Conservation (phyloP, 2,888 invertebrate species). For the Pachymerium ferrugineum region DNA sequence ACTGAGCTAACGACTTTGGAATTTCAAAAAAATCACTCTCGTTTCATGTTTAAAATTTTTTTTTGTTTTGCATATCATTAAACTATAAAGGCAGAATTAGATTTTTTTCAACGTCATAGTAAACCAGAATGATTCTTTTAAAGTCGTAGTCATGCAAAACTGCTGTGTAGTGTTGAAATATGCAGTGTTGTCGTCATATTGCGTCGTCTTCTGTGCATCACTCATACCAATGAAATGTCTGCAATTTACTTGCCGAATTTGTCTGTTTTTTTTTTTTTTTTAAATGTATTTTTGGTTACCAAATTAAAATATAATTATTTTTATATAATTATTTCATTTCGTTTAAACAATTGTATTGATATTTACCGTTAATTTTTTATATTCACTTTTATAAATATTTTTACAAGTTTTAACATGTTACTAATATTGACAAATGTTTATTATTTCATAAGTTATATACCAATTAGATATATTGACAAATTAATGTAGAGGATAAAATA, state of each 20-base stretch:
- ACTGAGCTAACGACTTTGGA: constrained; percentile 6
- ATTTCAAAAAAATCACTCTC: not conserved
- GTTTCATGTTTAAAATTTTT: not conserved
- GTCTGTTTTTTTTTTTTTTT: not conserved
- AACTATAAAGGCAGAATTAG: not conserved
- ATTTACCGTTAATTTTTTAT: not conserved
- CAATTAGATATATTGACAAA: not conserved
- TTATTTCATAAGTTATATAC: no score
- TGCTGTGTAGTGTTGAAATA: constrained; percentile 14
- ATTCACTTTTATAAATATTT: not conserved
- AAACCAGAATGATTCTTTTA: not conserved
- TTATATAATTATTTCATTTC: not conserved
- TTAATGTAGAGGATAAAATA: constrained; percentile 11
- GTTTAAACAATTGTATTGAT: not conserved
- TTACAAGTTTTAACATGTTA: not conserved
- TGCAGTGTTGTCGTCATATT: constrained; percentile 15
- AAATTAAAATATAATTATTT: not conserved
- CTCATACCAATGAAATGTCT: not conserved
- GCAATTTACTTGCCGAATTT: not conserved
- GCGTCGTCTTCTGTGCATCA: constrained; percentile 12
- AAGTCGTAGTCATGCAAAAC: not conserved
- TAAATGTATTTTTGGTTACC: not conserved
- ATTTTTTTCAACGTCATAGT: not conserved
- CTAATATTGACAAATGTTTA: constrained; percentile 9
- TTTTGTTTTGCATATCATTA: not conserved